Evolutionary conservation across 2,797 vertebrate genomes (phyloP), one percentile per base, ranked within the genome.

Genomic region (Hyperoplus lanceolatus): DNA sequence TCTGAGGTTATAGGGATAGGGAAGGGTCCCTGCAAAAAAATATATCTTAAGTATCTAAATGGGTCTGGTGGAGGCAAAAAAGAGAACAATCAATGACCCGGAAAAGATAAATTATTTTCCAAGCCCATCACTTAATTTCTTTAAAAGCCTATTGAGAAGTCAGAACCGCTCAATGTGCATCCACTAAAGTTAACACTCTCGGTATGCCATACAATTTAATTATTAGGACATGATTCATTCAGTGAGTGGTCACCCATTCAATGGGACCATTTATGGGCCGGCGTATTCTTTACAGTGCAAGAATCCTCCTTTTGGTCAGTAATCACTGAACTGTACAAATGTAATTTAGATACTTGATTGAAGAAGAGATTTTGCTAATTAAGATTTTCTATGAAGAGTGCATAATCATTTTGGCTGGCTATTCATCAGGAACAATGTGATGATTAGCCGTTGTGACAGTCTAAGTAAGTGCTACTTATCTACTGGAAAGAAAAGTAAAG

Each of bases 91-190:
- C 96, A 97, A 96, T 97, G 96, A 94, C 95, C 94, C 89, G 94
- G 93, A 97, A 96, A 97, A 96, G 94, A 96, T 94, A 94, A 98
- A 96, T 97, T 96, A 97, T 98, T 95, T 95, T 97, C 96, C 93
- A 94, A 96, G 94, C 94, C 96, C 94, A 90, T 96, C 92, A 94
- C 95, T 96, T 98, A 97, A 97, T 98, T 97, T 97, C 96, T 96
- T 97, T 97, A 95, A 96, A 97, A 95, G 95, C 95, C 96, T 96
- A 97, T 96, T 96, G 96, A 97, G 96, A 96, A 94, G 94, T 93
- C 92, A 93, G 94, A 95, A 89, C 87, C 69, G 90, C 81, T 94
- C 88, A 87, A 93, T 95, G 94, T 90, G 93, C 93, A 92, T 91
- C 88, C 79, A 90, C 91, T 90, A 94, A 91, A 93, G 89, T 90